These are phyloP conservation scores for Astyanax mexicanus DNA, from an alignment of 2,797 vertebrate genomes.

Conservation along the genomic window DNA sequence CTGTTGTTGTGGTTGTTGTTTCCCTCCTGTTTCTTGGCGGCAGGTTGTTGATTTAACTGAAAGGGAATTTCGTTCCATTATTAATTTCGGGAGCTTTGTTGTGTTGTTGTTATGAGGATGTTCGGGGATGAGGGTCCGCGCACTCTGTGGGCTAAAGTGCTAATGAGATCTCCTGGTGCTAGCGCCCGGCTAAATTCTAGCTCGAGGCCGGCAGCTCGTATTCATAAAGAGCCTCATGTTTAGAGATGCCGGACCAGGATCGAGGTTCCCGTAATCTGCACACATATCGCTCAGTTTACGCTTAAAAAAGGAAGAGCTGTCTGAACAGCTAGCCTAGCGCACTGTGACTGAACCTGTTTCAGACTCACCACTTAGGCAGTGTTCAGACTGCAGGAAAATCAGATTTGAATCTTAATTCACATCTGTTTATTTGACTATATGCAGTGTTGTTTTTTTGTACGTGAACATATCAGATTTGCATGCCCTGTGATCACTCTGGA, in stretches of 20 bases:
- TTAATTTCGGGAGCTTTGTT: conserved; percentile 38
- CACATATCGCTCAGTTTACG: neutral
- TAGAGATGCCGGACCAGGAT: neutral
- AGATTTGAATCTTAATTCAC: too few species aligned
- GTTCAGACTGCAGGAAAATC: too few species aligned
- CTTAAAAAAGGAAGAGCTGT: neutral
- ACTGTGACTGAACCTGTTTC: neutral
- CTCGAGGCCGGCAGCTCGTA: conserved; percentile 30
- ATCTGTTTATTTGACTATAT: too few species aligned
- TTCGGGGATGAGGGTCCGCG: conserved; percentile 23
- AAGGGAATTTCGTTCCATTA: conserved; percentile 38
- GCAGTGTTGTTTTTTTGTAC: too few species aligned
- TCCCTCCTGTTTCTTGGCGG: neutral
- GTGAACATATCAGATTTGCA: too few species aligned
- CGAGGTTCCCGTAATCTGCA: neutral
- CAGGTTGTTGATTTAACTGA: conserved; percentile 15
- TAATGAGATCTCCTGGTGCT: conserved; percentile 56
- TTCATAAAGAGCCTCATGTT: conserved; percentile 32
- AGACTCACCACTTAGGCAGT: too few species aligned
- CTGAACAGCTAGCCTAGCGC: neutral
- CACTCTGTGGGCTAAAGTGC: conserved; percentile 23
- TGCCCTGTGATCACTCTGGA: too few species aligned
- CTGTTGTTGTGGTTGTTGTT: neutral
- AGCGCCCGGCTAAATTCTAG: conserved; percentile 26
- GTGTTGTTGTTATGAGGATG: conserved; percentile 14